These are phyloP conservation scores for Rattus rattus DNA, from an alignment of 2,113 vertebrate genomes.

Conservation along the genomic window DNA sequence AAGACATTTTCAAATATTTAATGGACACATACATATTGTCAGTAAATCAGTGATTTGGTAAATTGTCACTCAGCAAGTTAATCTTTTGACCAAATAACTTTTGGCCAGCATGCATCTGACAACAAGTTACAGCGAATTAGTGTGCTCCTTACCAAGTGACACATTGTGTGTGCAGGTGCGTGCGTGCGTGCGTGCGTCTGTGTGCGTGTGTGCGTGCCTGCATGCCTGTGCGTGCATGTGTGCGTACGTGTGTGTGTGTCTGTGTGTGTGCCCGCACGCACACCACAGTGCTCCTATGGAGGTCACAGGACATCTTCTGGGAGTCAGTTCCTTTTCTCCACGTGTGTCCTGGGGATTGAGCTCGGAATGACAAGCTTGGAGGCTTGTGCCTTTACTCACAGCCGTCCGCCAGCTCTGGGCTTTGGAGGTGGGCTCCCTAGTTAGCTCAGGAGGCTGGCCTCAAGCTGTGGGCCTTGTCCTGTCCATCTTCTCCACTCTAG, in stretches of 20 bases:
- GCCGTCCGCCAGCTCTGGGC: background rate
- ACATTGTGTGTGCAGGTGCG: no score
- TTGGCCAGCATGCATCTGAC: conserved; percentile 33
- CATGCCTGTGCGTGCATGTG: background rate
- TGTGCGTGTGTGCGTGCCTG: no score
- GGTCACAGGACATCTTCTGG: background rate
- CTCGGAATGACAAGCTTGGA: background rate
- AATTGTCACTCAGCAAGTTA: conserved; percentile 34
- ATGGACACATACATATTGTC: background rate
- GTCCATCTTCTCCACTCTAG: background rate
- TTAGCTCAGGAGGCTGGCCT: background rate
- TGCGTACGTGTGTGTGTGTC: background rate
- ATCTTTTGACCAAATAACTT: conserved; percentile 34
- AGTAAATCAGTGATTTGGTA: conserved; percentile 44
- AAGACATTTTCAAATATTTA: conserved; percentile 26
- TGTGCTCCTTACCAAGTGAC: conserved; percentile 51
- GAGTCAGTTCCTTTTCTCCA: background rate
- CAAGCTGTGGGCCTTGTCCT: background rate
- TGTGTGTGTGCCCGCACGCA: background rate
- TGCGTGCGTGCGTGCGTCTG: background rate
- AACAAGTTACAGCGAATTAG: conserved; percentile 6
- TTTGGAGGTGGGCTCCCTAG: background rate
- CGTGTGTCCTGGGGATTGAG: no score
- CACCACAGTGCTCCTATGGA: background rate
- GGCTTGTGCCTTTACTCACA: background rate